These are phyloP conservation scores for Parnassius orleans DNA, from an alignment of 2,888 invertebrate species.

Conservation along the genomic window DNA sequence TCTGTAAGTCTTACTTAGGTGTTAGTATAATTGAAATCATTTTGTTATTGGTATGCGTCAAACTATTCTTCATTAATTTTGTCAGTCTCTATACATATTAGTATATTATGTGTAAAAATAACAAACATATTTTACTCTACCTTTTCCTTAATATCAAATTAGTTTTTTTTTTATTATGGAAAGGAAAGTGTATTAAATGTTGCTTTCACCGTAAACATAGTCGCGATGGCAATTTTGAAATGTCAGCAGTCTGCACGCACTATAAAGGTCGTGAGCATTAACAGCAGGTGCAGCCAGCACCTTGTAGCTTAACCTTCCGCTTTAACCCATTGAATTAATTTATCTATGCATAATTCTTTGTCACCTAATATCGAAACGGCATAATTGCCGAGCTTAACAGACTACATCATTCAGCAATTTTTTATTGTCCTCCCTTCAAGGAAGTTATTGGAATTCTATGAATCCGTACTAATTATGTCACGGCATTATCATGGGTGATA, in stretches of 20 bases:
- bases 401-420: slow-evolving; percentile 29
- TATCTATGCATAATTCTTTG: slow-evolving; percentile 54
- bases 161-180: neutral
- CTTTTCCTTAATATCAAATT: too few relatives aligned
- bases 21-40: too few relatives aligned
- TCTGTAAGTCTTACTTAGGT: too few relatives aligned
- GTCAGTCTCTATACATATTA: neutral
- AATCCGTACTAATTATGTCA: slow-evolving; percentile 11
- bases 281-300: slow-evolving; percentile 66
- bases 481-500: neutral
- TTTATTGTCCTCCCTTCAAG: slow-evolving; percentile 35
- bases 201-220: slow-evolving; percentile 1
- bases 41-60: too few relatives aligned
- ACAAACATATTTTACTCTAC: too few relatives aligned
- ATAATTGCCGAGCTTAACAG: slow-evolving; percentile 19
- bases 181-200: neutral
- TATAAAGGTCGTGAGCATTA: slow-evolving; percentile 39
- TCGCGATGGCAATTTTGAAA: slow-evolving; percentile 11
- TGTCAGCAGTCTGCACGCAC: slow-evolving; percentile 30
- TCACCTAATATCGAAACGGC: slow-evolving; percentile 31
- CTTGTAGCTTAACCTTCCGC: slow-evolving; percentile 67
- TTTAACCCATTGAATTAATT: slow-evolving; percentile 59
- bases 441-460: slow-evolving; percentile 56
- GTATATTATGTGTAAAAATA: neutral
- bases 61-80: too few relatives aligned